Evolutionary conservation across 2,113 vertebrate genomes (phyloP).

Genomic region (Crotalus horridus): DNA sequence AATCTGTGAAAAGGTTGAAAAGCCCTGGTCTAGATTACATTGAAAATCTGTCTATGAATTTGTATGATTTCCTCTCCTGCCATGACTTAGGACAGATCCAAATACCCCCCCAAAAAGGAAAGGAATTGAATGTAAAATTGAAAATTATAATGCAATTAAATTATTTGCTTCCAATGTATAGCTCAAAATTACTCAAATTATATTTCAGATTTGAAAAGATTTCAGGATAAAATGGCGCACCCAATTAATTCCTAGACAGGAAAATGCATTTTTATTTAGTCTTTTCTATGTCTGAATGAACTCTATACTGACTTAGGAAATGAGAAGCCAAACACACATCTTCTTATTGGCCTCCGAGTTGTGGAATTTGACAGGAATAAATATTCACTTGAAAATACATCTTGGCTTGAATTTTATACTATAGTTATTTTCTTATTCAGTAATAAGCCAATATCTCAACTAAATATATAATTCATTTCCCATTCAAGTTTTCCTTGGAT

Average conservation of each 20-base stretch:
- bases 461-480: slow-evolving; percentile 18
- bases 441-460: neutral
- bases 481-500: neutral
- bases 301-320: neutral
- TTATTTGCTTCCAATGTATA: rapidly evolving
- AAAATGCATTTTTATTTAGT: neutral
- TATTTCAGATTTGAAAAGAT: rapidly evolving
- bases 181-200: rapidly evolving
- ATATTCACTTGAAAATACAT: neutral
- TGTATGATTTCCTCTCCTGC: neutral
- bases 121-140: rapidly evolving
- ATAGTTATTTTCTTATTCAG: neutral
- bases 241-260: neutral
- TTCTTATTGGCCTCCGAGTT: neutral
- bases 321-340: neutral
- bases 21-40: neutral
- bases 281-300: neutral
- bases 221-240: neutral
- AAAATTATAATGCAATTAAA: neutral
- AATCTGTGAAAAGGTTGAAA: too few species aligned
- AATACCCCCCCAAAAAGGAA: rapidly evolving
- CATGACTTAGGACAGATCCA: too few species aligned
- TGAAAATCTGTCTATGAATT: neutral
- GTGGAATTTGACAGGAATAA: neutral
- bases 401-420: neutral